phyloP scores from a whole-genome alignment of 1,140 invertebrate genomes.

The Patella vulgata region DNA sequence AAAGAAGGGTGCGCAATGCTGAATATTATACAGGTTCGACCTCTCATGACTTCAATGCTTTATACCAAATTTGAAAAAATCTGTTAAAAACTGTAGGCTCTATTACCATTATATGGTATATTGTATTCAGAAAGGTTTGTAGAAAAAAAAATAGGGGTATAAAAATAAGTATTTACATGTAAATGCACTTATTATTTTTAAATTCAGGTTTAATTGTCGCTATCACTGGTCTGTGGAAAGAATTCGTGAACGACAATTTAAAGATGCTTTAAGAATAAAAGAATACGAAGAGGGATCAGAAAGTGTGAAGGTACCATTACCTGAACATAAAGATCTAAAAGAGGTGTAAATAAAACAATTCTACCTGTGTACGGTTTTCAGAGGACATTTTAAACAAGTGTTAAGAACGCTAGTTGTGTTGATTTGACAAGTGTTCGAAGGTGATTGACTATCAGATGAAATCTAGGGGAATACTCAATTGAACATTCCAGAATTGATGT shows the following conservation, averaged over 20 bases:
- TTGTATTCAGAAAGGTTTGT: background rate
- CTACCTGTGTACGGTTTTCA: too few relatives aligned
- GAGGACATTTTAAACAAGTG: background rate
- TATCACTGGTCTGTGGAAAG: constrained; percentile 13
- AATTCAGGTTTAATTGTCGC: constrained; percentile 26
- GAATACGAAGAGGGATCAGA: constrained; percentile 12
- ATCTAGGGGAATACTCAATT: too few relatives aligned
- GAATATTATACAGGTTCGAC: too few relatives aligned
- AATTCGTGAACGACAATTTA: constrained; percentile 14
- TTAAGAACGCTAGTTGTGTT: background rate
- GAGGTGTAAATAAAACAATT: too few relatives aligned
- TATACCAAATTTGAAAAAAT: too few relatives aligned
- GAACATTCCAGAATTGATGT: too few relatives aligned
- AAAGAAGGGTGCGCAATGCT: too few relatives aligned
- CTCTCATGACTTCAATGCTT: too few relatives aligned
- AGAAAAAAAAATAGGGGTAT: background rate
- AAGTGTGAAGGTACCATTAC: background rate
- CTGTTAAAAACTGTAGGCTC: too few relatives aligned
- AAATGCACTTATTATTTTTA: constrained; percentile 1
- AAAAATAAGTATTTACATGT: background rate
- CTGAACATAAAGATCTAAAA: background rate
- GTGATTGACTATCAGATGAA: background rate
- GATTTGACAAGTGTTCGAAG: background rate
- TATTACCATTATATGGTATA: background rate
- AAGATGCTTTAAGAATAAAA: constrained; percentile 16